Base-by-base conservation (phyloP, 2,888 invertebrate species). In the Ornithoptera alexandrae region DNA sequence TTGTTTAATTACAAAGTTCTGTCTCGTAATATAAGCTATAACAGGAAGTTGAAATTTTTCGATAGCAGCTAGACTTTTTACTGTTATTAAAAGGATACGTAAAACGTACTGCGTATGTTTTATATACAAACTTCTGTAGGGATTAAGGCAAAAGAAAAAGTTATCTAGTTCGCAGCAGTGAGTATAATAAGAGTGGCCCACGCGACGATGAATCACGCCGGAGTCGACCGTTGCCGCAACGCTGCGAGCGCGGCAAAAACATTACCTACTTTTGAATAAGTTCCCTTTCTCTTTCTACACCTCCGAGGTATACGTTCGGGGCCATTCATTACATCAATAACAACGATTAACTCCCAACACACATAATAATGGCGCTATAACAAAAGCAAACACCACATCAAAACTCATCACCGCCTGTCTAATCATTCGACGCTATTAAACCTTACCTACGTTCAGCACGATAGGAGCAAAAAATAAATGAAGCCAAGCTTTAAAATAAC, bases 251-350 rank as follows among this genome's bases (percentile, higher is more conserved):
- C 87, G 84, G 90, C 90, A 92, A 92, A 92, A 92, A 91, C 91
- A 91, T 92, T 91, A 91, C 92, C 92, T 87, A 92, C 92, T 92
- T 92, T 91, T 92, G 87, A 88, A 90, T 91, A 90, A 87, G 88
- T 87, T 88, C 84, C 91, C 92, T 92, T 92, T 92, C 92, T 92
- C 91, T 92, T 92, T 92, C 92, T 90, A 90, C 88, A 89, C 86
- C 86, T 89, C 80, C 74, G 81, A 86, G 84, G 77, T 82, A 79
- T 79, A 78, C 79, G 84, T 81, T 84, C 78, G 83, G 84, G 85
- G 84, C 86, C 85, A 88, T 83, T 86, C 78, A 82, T 81, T 84
- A 80, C 81, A 83, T 80, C 82, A 82, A 84, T 81, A 84, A 62
- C 62, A 53, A 71, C 59, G 61, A 72, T 71, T 22, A 66, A 50